Percentiles rank a stretch among this genome's conserved stretches.
phyloP scores from a whole-genome alignment of 64 coral and sea anemone species.

The Exaiptasia diaphana region DNA sequence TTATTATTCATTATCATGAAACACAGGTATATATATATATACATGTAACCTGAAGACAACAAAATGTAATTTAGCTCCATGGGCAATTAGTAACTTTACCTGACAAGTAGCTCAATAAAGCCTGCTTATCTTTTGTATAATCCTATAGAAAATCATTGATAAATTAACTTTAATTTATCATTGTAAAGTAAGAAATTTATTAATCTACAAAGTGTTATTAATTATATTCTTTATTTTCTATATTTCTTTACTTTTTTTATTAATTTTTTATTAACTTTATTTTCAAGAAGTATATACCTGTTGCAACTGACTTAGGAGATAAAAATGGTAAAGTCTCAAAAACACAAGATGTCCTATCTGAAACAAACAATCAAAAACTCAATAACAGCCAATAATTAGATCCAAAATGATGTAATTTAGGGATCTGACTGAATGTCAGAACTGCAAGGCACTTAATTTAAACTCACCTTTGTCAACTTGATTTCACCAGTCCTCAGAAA shows the following conservation, averaged over 20 bases:
- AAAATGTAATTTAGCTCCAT: no score
- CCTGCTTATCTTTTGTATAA: not conserved
- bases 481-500: slow-evolving; percentile 73
- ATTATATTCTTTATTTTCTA: no score
- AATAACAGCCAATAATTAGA: not conserved
- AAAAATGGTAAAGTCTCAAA: slow-evolving; percentile 67
- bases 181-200: no score
- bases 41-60: no score
- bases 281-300: not conserved
- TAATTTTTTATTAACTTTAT: not conserved
- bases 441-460: not conserved
- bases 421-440: not conserved
- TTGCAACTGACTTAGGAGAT: slow-evolving; percentile 34
- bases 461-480: slow-evolving; percentile 57
- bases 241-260: no score
- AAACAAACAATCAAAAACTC: not conserved
- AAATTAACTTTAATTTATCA: no score
- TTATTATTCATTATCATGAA: no score
- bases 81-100: not conserved
- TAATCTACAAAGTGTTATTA: no score
- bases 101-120: not conserved
- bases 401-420: not conserved
- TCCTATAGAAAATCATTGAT: not conserved
- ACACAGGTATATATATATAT: no score
- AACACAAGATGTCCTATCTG: slow-evolving; percentile 89